A percentile compares a stretch with the other conserved stretches of the same genome.
phyloP scores from a whole-genome alignment of 1,140 invertebrate genomes.

The Bombyx mandarina region DNA sequence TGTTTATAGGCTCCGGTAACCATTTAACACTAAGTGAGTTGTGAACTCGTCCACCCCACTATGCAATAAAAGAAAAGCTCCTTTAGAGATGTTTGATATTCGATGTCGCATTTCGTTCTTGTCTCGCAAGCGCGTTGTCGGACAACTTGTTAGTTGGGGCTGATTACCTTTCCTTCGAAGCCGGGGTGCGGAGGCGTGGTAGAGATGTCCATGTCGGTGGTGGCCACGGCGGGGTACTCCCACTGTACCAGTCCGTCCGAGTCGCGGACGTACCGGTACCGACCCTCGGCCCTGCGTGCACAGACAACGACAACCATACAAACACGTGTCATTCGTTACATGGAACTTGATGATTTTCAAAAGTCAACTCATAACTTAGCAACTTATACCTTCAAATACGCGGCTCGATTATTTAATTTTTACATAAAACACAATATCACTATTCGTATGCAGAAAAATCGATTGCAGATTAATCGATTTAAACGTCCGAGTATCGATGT shows the following conservation, averaged over 20 bases:
- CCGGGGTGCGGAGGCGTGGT: conserved; percentile 56
- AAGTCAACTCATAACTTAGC: no score
- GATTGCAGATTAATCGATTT: no score
- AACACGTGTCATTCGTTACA: conserved; percentile 10
- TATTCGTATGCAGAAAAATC: no score
- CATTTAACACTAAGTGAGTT: accelerated
- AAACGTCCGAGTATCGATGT: no score
- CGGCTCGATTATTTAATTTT: background rate
- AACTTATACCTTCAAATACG: no score
- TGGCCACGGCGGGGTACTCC: conserved; percentile 52
- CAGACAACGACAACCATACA: conserved; percentile 22
- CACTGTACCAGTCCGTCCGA: conserved; percentile 58
- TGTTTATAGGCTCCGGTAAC: no score
- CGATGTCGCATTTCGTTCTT: no score
- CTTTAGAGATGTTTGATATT: no score
- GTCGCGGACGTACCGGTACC: conserved; percentile 62
- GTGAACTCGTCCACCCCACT: no score
- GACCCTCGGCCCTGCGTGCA: conserved; percentile 52
- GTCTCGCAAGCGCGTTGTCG: no score
- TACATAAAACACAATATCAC: background rate
- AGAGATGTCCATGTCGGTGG: conserved; percentile 64
- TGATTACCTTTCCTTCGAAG: conserved; percentile 26
- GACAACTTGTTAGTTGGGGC: no score
- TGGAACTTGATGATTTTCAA: background rate
- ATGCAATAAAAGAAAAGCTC: no score